Percentiles rank a stretch among this genome's conserved stretches.
Conservation (phyloP, 2,797 vertebrate genomes). For the Macropus fuliginosus region DNA sequence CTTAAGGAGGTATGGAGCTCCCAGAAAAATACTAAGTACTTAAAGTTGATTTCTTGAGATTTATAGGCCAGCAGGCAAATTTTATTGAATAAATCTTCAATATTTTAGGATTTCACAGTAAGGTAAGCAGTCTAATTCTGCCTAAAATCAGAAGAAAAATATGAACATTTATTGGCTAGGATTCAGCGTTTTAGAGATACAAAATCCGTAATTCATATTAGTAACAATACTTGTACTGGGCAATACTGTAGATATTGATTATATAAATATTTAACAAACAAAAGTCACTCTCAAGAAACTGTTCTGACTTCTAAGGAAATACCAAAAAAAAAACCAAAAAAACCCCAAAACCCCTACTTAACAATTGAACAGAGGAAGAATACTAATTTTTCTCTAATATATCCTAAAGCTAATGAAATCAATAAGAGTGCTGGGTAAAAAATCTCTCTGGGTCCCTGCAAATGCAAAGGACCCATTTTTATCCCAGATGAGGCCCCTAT, state of each 20-base stretch:
- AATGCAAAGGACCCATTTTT: neutral
- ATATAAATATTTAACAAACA: neutral
- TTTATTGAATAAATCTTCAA: neutral
- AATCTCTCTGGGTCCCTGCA: neutral
- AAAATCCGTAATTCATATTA: neutral
- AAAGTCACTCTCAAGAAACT: neutral
- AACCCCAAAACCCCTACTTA: neutral
- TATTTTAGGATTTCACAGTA: neutral
- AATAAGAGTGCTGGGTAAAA: neutral
- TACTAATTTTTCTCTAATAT: neutral
- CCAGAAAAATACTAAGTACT: neutral
- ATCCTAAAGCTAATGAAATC: neutral
- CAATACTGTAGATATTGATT: neutral
- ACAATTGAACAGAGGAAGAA: neutral
- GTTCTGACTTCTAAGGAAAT: neutral
- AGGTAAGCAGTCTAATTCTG: neutral
- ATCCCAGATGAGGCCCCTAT: neutral
- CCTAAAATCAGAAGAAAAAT: neutral
- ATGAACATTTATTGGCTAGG: neutral
- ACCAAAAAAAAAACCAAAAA: neutral
- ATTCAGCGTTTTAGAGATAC: neutral
- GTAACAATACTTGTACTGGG: neutral
- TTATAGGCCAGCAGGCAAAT: neutral
- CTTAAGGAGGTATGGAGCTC: neutral
- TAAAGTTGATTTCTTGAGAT: neutral